Evolutionary conservation across 2,113 vertebrate genomes (phyloP).

Genomic region (Psittacus erithacus): DNA sequence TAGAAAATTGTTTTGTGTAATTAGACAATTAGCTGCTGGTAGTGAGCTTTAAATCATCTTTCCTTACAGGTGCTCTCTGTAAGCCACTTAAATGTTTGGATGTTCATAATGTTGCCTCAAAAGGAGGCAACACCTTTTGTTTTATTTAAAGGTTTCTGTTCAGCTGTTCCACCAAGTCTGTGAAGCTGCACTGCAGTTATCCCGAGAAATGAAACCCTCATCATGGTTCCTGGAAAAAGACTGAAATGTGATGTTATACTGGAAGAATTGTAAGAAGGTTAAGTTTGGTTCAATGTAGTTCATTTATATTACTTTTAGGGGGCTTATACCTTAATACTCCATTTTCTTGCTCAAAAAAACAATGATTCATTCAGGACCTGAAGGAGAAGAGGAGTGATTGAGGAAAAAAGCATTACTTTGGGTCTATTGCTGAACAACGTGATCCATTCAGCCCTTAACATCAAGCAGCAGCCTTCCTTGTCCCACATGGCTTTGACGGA

Average conservation of each 20-base stretch:
- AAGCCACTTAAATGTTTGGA: background rate
- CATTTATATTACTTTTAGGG: background rate
- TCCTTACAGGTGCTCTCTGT: background rate
- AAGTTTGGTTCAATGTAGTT: accelerated
- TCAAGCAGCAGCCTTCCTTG: accelerated
- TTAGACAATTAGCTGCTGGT: background rate
- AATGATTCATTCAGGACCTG: background rate
- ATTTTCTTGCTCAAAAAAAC: background rate
- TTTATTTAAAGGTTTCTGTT: background rate
- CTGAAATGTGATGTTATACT: background rate
- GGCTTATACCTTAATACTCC: background rate
- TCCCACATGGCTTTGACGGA: background rate
- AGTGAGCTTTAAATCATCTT: accelerated
- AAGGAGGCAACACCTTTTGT: background rate
- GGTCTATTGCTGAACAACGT: accelerated
- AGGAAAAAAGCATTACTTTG: background rate
- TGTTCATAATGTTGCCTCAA: too few relatives aligned
- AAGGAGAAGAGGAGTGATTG: background rate
- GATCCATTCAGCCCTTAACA: background rate
- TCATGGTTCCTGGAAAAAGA: background rate
- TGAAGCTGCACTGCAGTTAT: background rate
- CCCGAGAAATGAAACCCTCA: accelerated
- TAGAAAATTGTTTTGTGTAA: background rate
- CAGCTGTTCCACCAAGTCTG: background rate
- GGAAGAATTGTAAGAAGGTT: background rate